Evolutionary conservation across 2,113 vertebrate species (phyloP), one percentile per base, ranked within the genome.

Genomic region (Suncus etruscus): DNA sequence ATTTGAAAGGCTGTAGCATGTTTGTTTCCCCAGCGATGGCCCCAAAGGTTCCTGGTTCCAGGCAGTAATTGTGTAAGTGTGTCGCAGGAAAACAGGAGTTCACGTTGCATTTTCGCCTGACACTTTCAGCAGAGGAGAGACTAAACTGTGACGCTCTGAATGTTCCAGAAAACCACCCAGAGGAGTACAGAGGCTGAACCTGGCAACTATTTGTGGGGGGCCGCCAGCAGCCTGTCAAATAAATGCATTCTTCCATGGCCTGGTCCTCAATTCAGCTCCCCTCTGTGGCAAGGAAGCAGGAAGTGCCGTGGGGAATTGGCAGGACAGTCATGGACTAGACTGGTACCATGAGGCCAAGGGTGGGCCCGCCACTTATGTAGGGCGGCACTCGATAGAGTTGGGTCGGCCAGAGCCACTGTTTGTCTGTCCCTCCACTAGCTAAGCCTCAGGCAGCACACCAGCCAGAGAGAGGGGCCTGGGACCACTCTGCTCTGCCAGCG

Each of bases 91-190:
- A 39, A 39, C 39, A 39, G 39, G 39, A 39, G 39, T 39, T 5
- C 39, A 39, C 3, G 39, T 39, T 39, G 39, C 39, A 39, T 39
- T 39, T 39, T 39, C 39, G 3, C 39, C 39, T 39, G 78, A 66
- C 20, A 24, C 73, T 32, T 25, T 31, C 10, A 39, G 16, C 27
- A 50, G 29, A 85, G 58, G 74, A 47, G 22, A 65, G 89, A 39
- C 6, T 8, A 39, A 39, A 39, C 39, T 0, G 12, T 81, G 83
- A 79, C 83, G 24, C 32, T 6, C 83, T 61, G 75, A 18, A 20
- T 70, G 22, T 58, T 68, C 47, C 61, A 51, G 87, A 76, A 90
- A 94, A 88, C 51, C 50, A 80, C 5, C 12, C 65, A 3, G 27
- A 75, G 78, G 31, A n/a, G 39, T 54, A 11, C 29, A 66, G 65